These are phyloP conservation scores for Clarias magur DNA, from an alignment of 2,113 vertebrate genomes.

Conservation along the genomic window DNA sequence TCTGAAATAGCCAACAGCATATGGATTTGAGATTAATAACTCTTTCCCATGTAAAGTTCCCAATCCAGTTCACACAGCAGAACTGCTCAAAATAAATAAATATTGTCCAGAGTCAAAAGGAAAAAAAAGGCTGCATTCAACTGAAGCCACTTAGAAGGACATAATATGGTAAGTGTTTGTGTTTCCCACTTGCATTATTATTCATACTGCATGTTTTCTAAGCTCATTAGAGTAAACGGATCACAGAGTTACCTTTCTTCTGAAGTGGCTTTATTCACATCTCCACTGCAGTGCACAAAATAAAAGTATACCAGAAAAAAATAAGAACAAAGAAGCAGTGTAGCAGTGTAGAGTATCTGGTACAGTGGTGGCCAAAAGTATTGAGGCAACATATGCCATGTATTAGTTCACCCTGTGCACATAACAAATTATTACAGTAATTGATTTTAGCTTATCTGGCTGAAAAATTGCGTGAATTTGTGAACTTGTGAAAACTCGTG, in stretches of 20 bases:
- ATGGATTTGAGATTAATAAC: conserved; percentile 50
- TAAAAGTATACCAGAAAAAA: neutral
- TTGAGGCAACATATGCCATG: too few species aligned
- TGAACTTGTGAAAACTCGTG: too few species aligned
- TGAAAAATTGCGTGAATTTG: too few species aligned
- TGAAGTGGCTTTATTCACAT: conserved; percentile 17
- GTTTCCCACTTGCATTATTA: conserved; percentile 9
- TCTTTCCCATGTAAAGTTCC: conserved; percentile 46
- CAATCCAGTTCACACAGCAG: conserved; percentile 16
- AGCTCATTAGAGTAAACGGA: neutral
- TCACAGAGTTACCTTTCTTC: conserved; percentile 19
- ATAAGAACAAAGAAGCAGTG: neutral
- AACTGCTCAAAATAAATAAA: conserved; percentile 29
- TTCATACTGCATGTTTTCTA: neutral
- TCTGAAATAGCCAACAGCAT: conserved; percentile 49
- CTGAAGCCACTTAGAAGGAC: conserved; percentile 1
- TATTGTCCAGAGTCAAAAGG: neutral
- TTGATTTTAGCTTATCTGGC: too few species aligned
- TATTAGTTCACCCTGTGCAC: too few species aligned
- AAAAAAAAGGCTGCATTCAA: neutral
- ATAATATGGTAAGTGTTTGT: conserved; percentile 18
- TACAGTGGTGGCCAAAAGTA: too few species aligned
- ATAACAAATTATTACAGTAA: too few species aligned
- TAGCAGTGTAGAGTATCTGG: neutral
- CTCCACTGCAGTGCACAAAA: neutral